These are phyloP conservation scores for Cheilosia impressa DNA, from an alignment of 2,888 invertebrate genomes.

Conservation along the genomic window DNA sequence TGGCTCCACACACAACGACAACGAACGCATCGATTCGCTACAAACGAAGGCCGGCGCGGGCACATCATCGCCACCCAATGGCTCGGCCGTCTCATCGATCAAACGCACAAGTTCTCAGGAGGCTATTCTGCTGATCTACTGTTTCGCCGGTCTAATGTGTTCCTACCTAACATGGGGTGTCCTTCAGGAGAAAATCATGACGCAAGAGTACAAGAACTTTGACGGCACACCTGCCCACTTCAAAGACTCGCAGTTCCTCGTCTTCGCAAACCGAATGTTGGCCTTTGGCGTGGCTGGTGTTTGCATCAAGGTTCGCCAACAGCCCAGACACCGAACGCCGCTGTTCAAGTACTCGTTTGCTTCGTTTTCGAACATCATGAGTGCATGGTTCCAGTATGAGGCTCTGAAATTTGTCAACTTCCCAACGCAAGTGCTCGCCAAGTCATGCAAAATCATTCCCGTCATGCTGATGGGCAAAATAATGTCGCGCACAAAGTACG, in stretches of 20 bases:
- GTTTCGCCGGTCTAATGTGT: constrained; percentile 94
- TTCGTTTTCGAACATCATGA: constrained; percentile 98
- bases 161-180: constrained; percentile 98
- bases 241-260: constrained; percentile 97
- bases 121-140: constrained; percentile 87
- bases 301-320: constrained; percentile 85
- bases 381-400: constrained; percentile 99
- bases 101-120: constrained; percentile 86
- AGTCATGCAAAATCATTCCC: constrained; percentile 98
- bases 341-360: constrained; percentile 97
- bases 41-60: constrained; percentile 82
- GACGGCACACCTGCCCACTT: constrained; percentile 88
- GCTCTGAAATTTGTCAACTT: constrained; percentile 99
- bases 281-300: constrained; percentile 90
- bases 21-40: constrained; percentile 84
- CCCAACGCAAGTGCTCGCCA: constrained; percentile 97
- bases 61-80: constrained; percentile 77
- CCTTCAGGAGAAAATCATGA: constrained; percentile 99
- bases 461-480: constrained; percentile 99
- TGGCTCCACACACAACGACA: constrained; percentile 79
- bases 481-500: constrained; percentile 93
- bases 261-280: constrained; percentile 96
- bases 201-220: constrained; percentile 89
- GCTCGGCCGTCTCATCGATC: constrained; percentile 53
- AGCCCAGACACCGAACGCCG: constrained; percentile 91